Evolutionary conservation across 64 coral and sea anemone species (phyloP).

Genomic region (Acropora tenuis): DNA sequence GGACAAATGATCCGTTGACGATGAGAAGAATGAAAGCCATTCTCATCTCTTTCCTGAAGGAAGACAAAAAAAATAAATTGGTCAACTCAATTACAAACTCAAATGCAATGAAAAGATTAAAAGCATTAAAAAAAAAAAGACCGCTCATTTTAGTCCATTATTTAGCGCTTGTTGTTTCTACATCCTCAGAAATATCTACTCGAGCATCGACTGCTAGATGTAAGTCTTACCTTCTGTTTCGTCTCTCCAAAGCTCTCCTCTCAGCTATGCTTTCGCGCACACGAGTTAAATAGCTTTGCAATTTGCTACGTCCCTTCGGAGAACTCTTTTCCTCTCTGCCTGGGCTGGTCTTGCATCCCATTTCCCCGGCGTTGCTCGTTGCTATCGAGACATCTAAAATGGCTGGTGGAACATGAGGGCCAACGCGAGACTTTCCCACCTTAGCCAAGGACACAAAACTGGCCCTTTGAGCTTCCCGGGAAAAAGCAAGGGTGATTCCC

Average conservation of each 20-base stretch:
- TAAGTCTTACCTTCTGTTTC: neutral
- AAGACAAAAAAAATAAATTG: neutral
- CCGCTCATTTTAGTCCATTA: too few relatives aligned
- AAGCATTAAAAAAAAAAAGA: too few relatives aligned
- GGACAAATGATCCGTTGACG: conserved; percentile 60
- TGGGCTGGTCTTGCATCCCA: neutral
- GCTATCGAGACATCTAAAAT: neutral
- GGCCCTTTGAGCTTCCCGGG: neutral
- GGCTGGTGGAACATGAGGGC: neutral
- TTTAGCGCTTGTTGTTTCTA: too few relatives aligned
- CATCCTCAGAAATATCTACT: too few relatives aligned
- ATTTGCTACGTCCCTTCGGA: neutral
- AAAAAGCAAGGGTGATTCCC: neutral
- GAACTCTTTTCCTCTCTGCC: neutral
- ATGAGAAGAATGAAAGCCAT: conserved; percentile 56
- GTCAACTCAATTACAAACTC: neutral
- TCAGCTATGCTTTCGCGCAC: neutral
- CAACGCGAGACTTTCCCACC: neutral
- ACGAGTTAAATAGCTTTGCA: neutral
- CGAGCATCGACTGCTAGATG: neutral
- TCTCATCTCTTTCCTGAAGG: conserved; percentile 66
- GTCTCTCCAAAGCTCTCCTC: neutral
- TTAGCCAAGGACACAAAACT: neutral
- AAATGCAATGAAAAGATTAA: too few relatives aligned
- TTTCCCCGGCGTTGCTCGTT: neutral